Conservation (phyloP, 1,140 invertebrate genomes). For the Euura saliciscinereae region DNA sequence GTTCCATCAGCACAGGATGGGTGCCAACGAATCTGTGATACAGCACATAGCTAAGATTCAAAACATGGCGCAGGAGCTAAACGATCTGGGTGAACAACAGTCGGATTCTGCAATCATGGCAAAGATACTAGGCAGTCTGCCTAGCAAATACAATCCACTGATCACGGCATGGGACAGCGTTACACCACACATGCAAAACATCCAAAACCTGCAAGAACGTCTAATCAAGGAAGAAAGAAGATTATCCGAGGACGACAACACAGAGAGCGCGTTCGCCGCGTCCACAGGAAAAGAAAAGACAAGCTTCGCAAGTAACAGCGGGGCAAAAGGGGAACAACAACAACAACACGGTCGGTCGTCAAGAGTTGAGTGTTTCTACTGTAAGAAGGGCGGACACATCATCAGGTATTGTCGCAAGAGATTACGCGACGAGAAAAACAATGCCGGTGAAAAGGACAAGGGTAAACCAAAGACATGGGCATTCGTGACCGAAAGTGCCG, state of each 20-base stretch:
- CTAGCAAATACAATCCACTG: slow-evolving; percentile 10
- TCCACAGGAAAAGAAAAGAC: background rate
- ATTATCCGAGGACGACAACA: background rate
- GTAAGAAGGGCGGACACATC: background rate
- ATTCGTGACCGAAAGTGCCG: slow-evolving; percentile 4
- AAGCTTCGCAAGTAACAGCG: background rate
- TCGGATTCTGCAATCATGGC: slow-evolving; percentile 21
- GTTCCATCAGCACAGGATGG: no score
- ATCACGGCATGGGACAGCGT: background rate
- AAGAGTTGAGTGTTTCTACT: background rate
- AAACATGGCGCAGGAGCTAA: slow-evolving; percentile 24
- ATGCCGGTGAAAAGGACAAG: slow-evolving; percentile 8
- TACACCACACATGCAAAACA: background rate
- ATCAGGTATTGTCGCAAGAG: background rate
- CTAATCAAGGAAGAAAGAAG: background rate
- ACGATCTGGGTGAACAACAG: slow-evolving; percentile 19
- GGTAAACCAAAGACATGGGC: slow-evolving; percentile 9
- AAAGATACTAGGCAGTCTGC: slow-evolving; percentile 24
- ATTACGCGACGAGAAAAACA: slow-evolving; percentile 7
- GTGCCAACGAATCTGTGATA: no score
- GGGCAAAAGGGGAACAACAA: background rate
- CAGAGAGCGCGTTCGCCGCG: background rate
- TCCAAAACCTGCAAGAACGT: slow-evolving; percentile 7
- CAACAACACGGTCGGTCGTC: no score
- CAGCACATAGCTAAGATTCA: slow-evolving; percentile 21